Conservation (phyloP, 2,888 invertebrate species). For the Eubasilissa splendida region DNA sequence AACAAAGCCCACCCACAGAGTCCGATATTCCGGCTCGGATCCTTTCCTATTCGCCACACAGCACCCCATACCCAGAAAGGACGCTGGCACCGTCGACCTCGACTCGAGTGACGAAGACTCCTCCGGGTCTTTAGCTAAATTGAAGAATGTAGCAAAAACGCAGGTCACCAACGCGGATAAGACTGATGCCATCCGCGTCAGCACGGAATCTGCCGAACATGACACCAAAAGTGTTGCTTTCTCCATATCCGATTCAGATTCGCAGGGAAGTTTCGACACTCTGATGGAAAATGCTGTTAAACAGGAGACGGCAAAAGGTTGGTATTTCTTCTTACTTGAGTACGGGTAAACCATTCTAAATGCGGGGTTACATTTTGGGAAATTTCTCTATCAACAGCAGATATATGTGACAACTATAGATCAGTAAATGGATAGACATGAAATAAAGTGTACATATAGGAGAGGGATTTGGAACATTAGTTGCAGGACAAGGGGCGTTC, state of each 20-base stretch:
- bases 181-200: background rate
- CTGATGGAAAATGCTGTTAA: background rate
- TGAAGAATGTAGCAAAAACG: background rate
- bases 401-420: too few relatives aligned
- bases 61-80: background rate
- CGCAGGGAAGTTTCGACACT: conserved; percentile 2
- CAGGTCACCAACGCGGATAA: background rate
- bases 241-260: conserved; percentile 1
- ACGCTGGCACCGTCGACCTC: background rate
- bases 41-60: conserved; percentile 13
- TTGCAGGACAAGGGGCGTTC: too few relatives aligned
- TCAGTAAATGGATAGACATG: too few relatives aligned
- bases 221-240: background rate
- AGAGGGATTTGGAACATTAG: too few relatives aligned
- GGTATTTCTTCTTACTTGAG: too few relatives aligned
- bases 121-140: background rate
- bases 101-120: conserved; percentile 3
- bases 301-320: background rate
- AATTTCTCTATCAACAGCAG: too few relatives aligned
- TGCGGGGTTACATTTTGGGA: too few relatives aligned
- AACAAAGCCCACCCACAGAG: background rate
- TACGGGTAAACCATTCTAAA: too few relatives aligned
- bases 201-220: background rate
- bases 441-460: too few relatives aligned
- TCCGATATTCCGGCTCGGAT: background rate